Percentiles rank a stretch among this genome's conserved stretches.
Evolutionary conservation across 2,113 vertebrate species (phyloP).

Genomic region (Anhinga anhinga): DNA sequence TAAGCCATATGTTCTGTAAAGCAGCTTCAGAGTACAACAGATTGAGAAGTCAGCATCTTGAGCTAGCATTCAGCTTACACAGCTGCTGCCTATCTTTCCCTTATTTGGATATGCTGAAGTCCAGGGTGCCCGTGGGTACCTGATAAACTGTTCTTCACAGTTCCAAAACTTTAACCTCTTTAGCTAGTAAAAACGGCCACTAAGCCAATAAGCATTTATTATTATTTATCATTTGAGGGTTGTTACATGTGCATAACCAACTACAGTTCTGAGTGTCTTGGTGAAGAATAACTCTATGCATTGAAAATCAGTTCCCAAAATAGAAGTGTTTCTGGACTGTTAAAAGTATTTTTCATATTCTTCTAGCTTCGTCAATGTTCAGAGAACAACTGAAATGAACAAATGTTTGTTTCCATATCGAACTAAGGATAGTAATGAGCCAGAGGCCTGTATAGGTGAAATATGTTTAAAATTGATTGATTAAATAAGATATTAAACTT

Average conservation of each 20-base stretch:
- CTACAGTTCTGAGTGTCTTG: neutral
- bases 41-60: neutral
- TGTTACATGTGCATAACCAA: neutral
- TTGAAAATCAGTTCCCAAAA: neutral
- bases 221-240: neutral
- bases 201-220: neutral
- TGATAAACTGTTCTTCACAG: neutral
- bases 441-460: neutral
- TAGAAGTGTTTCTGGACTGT: neutral
- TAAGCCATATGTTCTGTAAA: conserved; percentile 6
- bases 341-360: neutral
- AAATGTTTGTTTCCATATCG: neutral
- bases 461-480: neutral
- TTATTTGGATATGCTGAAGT: neutral
- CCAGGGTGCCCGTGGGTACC: neutral
- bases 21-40: neutral
- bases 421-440: neutral
- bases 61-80: neutral
- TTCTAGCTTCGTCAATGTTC: neutral
- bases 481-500: neutral
- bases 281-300: neutral
- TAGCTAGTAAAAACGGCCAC: neutral
- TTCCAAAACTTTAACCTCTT: neutral
- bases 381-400: neutral
- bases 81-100: neutral